Evolutionary conservation across 1,140 invertebrate genomes (phyloP), one percentile per base, ranked within the genome.

Genomic region (Mamestra configurata): DNA sequence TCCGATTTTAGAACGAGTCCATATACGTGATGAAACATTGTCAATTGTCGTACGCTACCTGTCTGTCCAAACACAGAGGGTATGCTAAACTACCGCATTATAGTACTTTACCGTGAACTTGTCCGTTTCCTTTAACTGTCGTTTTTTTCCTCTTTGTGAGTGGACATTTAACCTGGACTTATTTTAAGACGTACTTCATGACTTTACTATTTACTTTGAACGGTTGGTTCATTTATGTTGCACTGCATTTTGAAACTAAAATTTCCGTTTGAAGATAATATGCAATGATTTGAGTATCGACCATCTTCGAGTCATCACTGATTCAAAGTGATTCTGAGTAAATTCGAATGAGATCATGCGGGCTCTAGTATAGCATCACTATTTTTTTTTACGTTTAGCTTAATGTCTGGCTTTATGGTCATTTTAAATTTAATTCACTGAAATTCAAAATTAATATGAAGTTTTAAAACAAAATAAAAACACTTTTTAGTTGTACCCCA

Each of bases 11-110:
- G 85, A 80, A 57, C 37, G 40, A 37, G 37, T 79, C 80, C 75
- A 76, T 77, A 81, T 81, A 81, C 31, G 66, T 72, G 57, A 82
- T 81, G 79, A 77, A 79, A 83, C 79, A 78, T 82, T 71, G 66
- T 81, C 77, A 76, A 79, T 79, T 35, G 31, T 37, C 22, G 24
- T 13, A n/a, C 37, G 53, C 81, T 84, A 83, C 79, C 82, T 83
- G 83, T 80, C 76, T 87, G 78, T 72, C 84, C 84, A 80, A 87
- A 84, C 76, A 71, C 53, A 53, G 66, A 49, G 27, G 27, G 51
- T 75, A 76, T 76, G 43, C 49, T 79, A 72, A 37, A 49, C 51
- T 79, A 31, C 53, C 53, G 51, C 43, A 77, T 76, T 61, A 76
- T 76, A 31, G 40, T 6, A 76, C 55, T 46, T 75, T 57, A 59